phyloP scores from a whole-genome alignment of 2,797 vertebrate genomes.

The Cyclura pinguis region DNA sequence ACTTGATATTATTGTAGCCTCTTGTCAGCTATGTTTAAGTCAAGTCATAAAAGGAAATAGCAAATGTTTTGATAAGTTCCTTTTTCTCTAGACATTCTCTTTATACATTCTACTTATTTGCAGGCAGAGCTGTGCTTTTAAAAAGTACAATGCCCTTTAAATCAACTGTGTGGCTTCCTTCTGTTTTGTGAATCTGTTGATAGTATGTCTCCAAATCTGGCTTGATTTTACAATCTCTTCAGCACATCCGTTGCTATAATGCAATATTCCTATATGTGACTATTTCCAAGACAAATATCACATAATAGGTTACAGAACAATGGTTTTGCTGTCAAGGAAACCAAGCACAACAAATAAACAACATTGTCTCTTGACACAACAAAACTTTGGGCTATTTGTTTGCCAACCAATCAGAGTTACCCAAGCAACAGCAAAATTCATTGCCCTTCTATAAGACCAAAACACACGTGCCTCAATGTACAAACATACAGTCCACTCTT shows the following conservation, averaged over 20 bases:
- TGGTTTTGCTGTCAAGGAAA: conserved; percentile 49
- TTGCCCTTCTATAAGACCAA: rapidly evolving
- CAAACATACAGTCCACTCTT: neutral
- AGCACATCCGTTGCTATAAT: neutral
- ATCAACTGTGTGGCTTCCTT: neutral
- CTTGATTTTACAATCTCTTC: neutral
- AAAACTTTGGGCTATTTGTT: conserved; percentile 52
- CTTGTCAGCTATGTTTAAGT: neutral
- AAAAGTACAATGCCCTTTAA: neutral
- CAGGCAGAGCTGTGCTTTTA: neutral
- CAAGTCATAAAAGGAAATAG: conserved; percentile 13
- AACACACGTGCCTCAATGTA: neutral
- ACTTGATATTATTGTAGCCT: neutral
- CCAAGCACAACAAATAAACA: conserved; percentile 5
- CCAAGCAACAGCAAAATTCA: conserved; percentile 49
- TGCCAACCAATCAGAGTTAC: conserved; percentile 30
- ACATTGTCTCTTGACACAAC: conserved; percentile 38
- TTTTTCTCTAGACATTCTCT: conserved; percentile 3
- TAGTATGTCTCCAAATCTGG: neutral
- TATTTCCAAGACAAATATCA: neutral
- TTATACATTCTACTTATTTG: neutral
- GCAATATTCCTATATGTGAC: rapidly evolving
- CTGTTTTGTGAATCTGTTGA: neutral
- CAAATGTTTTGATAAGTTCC: conserved; percentile 11
- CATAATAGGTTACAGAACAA: neutral